phyloP scores from a whole-genome alignment of 64 coral and sea anemone species.

The Dendrophyllia cribrosa region DNA sequence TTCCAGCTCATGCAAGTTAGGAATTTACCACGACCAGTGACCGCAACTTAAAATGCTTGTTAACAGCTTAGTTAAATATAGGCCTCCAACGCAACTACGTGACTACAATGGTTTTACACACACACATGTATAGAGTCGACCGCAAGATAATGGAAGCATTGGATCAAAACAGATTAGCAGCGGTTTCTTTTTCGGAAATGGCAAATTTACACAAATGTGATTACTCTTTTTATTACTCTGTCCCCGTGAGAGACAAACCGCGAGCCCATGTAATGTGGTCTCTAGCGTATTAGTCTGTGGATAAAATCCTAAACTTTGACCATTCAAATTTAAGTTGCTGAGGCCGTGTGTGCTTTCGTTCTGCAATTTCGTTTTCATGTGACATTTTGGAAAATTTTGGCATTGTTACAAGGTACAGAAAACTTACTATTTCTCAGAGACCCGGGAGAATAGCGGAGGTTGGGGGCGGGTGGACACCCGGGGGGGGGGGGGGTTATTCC shows the following conservation, averaged over 20 bases:
- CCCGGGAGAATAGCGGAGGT: too few species aligned
- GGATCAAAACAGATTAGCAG: conserved; percentile 5
- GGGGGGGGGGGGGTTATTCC: too few species aligned
- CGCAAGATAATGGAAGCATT: conserved; percentile 14
- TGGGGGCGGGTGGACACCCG: too few species aligned
- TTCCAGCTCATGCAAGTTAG: conserved; percentile 28
- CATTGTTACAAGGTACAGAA: too few species aligned
- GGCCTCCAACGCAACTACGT: not conserved
- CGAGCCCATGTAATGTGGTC: not conserved
- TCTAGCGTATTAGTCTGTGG: too few species aligned
- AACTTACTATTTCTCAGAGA: too few species aligned
- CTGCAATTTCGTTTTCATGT: too few species aligned
- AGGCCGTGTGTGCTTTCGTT: too few species aligned
- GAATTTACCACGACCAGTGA: conserved; percentile 8
- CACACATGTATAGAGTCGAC: not conserved
- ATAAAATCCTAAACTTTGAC: too few species aligned
- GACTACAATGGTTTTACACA: not conserved
- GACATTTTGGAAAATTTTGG: too few species aligned
- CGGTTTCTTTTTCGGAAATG: conserved; percentile 23
- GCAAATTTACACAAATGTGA: conserved; percentile 37
- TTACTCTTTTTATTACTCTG: not conserved
- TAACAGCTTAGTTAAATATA: not conserved
- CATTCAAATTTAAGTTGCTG: too few species aligned
- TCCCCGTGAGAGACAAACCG: not conserved
- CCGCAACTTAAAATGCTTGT: conserved; percentile 33